A percentile compares a stretch with the other conserved stretches of the same genome.
phyloP scores from a whole-genome alignment of 92 coral and sea anemone genomes.

The Bergia puertoricense region DNA sequence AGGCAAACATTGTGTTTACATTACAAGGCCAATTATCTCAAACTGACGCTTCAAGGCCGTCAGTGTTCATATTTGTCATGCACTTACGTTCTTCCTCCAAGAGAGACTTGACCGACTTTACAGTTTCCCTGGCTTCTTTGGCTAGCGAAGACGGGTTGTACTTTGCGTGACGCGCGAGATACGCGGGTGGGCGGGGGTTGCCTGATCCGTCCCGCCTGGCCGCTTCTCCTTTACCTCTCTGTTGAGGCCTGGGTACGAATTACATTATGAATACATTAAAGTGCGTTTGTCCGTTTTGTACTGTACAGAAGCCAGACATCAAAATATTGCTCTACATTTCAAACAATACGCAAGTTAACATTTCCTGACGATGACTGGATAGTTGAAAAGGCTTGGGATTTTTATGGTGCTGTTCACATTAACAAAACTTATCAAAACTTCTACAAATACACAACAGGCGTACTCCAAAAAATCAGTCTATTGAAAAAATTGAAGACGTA shows the following conservation, averaged over 20 bases:
- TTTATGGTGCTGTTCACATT: too few relatives aligned
- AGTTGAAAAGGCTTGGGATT: too few relatives aligned
- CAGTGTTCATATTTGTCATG: background rate
- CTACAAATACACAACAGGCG: too few relatives aligned
- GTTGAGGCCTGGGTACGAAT: constrained; percentile 68
- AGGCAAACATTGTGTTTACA: too few relatives aligned
- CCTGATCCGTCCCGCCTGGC: constrained; percentile 71
- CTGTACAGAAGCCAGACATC: background rate
- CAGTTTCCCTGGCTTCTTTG: constrained; percentile 89
- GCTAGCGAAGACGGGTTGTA: constrained; percentile 81
- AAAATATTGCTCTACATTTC: background rate
- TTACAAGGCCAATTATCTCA: background rate
- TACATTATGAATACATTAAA: background rate
- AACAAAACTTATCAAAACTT: too few relatives aligned
- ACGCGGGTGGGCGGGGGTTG: constrained; percentile 80
- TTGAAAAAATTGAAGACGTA: too few relatives aligned
- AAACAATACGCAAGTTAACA: too few relatives aligned
- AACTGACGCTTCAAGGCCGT: background rate
- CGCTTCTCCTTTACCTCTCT: constrained; percentile 80
- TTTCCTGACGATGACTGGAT: too few relatives aligned
- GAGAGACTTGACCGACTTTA: constrained; percentile 81
- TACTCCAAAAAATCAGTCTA: too few relatives aligned
- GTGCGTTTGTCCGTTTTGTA: background rate
- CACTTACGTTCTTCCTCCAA: constrained; percentile 97
- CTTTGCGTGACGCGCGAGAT: constrained; percentile 90